phyloP scores from a whole-genome alignment of 2,113 vertebrate genomes.

The Pycnonotus jocosus region DNA sequence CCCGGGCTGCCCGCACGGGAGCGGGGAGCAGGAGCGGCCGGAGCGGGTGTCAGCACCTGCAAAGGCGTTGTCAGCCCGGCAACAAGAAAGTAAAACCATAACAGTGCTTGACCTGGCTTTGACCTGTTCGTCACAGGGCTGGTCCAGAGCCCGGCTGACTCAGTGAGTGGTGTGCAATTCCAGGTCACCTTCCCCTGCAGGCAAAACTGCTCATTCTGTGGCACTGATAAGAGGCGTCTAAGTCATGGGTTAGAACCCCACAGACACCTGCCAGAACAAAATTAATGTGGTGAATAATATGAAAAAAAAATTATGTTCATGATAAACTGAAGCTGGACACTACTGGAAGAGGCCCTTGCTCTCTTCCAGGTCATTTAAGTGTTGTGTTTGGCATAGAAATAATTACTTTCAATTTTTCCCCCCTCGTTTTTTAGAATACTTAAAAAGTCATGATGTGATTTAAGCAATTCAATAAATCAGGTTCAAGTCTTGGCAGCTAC shows the following conservation, averaged over 20 bases:
- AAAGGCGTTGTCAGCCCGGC: not conserved
- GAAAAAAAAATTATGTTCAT: not conserved
- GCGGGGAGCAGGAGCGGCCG: fast-evolving
- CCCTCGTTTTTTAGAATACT: not conserved
- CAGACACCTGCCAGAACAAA: not conserved
- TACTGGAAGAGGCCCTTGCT: not conserved
- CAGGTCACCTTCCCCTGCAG: not conserved
- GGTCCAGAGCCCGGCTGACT: not conserved
- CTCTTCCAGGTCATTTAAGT: not conserved
- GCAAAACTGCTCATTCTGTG: fast-evolving
- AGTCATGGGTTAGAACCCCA: not conserved
- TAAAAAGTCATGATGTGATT: not conserved
- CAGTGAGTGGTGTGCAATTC: fast-evolving
- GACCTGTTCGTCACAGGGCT: not conserved
- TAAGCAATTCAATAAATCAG: not conserved
- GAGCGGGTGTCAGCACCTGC: fast-evolving
- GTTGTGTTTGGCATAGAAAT: not conserved
- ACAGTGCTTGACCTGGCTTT: not conserved
- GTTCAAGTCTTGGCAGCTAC: not conserved
- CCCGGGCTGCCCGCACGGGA: too few relatives aligned
- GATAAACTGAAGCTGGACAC: not conserved
- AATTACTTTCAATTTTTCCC: not conserved
- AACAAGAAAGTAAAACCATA: not conserved
- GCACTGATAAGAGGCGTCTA: fast-evolving
- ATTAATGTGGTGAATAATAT: not conserved